These are phyloP conservation scores for Etheostoma spectabile DNA, from an alignment of 2,113 vertebrate species.

Conservation along the genomic window DNA sequence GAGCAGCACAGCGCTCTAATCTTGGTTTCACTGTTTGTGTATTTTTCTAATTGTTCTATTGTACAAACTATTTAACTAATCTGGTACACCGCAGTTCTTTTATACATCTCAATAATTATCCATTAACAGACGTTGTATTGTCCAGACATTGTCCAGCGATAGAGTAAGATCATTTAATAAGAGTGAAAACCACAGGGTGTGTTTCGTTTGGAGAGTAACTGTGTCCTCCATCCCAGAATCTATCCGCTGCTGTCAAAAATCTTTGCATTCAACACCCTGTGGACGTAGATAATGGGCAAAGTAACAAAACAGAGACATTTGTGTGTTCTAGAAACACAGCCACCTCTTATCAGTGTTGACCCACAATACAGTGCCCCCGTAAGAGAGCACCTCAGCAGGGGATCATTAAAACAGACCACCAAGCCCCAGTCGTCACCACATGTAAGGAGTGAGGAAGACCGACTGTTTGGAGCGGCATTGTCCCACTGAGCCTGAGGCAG, in stretches of 20 bases:
- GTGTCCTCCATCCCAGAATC: constrained; percentile 17
- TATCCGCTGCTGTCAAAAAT: neutral
- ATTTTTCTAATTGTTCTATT: constrained; percentile 14
- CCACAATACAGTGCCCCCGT: neutral
- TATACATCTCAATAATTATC: constrained; percentile 23
- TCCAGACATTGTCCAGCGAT: neutral
- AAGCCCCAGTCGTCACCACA: neutral
- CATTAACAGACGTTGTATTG: neutral
- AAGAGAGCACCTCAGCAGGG: constrained; percentile 12
- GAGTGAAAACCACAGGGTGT: constrained; percentile 12
- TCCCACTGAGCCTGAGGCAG: constrained; percentile 14
- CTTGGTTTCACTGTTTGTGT: neutral
- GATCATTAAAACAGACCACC: constrained; percentile 36
- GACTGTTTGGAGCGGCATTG: constrained; percentile 14
- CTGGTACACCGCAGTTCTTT: neutral
- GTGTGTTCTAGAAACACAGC: constrained; percentile 8
- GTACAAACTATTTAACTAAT: constrained; percentile 2
- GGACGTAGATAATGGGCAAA: constrained; percentile 27
- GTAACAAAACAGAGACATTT: constrained; percentile 30
- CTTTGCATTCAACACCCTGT: constrained; percentile 3
- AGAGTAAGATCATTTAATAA: constrained; percentile 8
- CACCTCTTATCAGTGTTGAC: constrained; percentile 33
- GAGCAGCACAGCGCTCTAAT: neutral
- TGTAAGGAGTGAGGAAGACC: constrained; percentile 9
- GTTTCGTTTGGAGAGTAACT: constrained; percentile 18